These are phyloP conservation scores for Thalassophryne amazonica DNA, from an alignment of 2,797 vertebrate species.

Conservation along the genomic window DNA sequence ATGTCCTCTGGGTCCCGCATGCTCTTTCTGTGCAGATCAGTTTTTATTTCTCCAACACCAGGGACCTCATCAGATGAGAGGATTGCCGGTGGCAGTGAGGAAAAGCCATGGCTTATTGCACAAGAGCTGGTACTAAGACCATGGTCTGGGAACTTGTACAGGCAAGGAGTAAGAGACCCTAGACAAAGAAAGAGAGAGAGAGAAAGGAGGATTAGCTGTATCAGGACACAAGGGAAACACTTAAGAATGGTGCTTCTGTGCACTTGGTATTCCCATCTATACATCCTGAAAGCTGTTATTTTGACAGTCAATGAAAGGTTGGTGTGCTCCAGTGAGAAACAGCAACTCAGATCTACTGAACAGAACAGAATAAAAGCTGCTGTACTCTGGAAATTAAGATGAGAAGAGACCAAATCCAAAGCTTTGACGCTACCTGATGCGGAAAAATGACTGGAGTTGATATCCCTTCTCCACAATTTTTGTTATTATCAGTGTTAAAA, in stretches of 20 bases:
- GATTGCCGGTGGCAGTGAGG: conserved; percentile 86
- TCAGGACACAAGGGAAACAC: conserved; percentile 5
- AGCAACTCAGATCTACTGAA: not conserved
- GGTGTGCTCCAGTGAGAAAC: not conserved
- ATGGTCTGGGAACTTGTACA: conserved; percentile 96
- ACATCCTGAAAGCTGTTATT: conserved; percentile 2
- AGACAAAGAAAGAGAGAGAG: not conserved
- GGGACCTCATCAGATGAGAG: conserved; percentile 81
- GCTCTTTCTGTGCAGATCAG: conserved; percentile 86
- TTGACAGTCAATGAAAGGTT: not conserved
- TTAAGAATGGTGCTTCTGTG: conserved; percentile 2
- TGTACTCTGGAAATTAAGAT: too few relatives aligned
- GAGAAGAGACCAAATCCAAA: too few relatives aligned
- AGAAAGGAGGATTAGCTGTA: conserved; percentile 1
- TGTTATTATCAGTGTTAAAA: too few relatives aligned
- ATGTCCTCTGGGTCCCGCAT: conserved; percentile 85
- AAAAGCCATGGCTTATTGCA: conserved; percentile 85
- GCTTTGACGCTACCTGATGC: too few relatives aligned
- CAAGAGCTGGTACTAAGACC: conserved; percentile 83
- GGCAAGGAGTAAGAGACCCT: conserved; percentile 90
- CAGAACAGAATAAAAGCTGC: too few relatives aligned
- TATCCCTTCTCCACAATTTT: too few relatives aligned
- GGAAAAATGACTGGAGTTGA: too few relatives aligned
- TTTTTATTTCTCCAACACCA: conserved; percentile 83
- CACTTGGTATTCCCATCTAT: conserved; percentile 10